Conservation (phyloP, 2,888 invertebrate genomes). For the Abscondita cerata region DNA sequence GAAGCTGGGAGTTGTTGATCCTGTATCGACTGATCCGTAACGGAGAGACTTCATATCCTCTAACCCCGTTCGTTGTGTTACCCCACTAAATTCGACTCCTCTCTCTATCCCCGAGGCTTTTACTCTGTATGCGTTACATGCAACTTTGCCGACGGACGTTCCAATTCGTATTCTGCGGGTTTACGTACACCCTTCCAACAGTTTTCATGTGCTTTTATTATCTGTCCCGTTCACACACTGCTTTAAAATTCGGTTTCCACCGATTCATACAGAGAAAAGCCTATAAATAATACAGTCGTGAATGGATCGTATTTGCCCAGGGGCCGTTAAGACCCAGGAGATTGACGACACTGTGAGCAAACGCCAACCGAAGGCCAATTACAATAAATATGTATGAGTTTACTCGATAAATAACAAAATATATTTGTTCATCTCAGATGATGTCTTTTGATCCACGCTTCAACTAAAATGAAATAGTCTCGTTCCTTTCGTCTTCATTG, state of each 20-base stretch:
- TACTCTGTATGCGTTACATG: slow-evolving; percentile 33
- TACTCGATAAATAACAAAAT: slow-evolving; percentile 16
- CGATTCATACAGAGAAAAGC: slow-evolving; percentile 24
- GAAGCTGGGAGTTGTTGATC: slow-evolving; percentile 37
- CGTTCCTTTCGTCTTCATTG: too few relatives aligned
- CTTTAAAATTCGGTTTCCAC: slow-evolving; percentile 35
- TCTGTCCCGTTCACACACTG: slow-evolving; percentile 35
- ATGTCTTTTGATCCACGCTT: not conserved
- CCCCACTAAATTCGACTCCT: slow-evolving; percentile 26
- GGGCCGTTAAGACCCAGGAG: slow-evolving; percentile 13
- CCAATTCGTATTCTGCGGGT: slow-evolving; percentile 35
- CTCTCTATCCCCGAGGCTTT: slow-evolving; percentile 22
- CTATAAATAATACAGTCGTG: slow-evolving; percentile 27
- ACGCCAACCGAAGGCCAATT: slow-evolving; percentile 18
- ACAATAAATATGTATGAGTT: slow-evolving; percentile 28
- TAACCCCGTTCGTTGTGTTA: slow-evolving; percentile 23
- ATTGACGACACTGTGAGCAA: slow-evolving; percentile 20
- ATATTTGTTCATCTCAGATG: slow-evolving; percentile 12
- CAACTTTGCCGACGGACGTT: slow-evolving; percentile 31
- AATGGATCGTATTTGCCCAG: slow-evolving; percentile 20
- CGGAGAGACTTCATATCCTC: slow-evolving; percentile 34
- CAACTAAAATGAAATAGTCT: not conserved
- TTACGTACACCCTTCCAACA: slow-evolving; percentile 33
- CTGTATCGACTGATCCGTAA: slow-evolving; percentile 37
- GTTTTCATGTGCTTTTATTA: slow-evolving; percentile 42